phyloP scores from a whole-genome alignment of 2,113 vertebrate species.

The Erythrolamprus reginae region DNA sequence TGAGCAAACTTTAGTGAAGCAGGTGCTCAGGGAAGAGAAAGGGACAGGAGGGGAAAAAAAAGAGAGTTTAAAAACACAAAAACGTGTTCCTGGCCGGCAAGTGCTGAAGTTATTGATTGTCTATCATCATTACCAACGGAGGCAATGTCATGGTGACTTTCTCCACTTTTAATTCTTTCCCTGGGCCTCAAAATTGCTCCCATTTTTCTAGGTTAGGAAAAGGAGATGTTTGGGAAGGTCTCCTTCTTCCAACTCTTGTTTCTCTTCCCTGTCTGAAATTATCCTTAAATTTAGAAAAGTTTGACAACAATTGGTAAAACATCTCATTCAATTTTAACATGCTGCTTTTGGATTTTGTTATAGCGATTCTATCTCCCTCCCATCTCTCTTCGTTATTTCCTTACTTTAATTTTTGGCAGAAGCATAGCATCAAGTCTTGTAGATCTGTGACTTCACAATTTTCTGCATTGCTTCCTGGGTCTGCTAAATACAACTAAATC shows the following conservation, averaged over 20 bases:
- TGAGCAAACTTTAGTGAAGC: conserved; percentile 60
- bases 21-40: conserved; percentile 52
- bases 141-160: conserved; percentile 19
- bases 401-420: fast-evolving
- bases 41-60: neutral
- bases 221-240: neutral
- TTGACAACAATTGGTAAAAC: neutral
- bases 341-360: conserved; percentile 16
- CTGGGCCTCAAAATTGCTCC: conserved; percentile 24
- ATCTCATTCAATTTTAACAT: neutral
- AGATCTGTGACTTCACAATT: neutral
- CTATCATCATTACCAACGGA: conserved; percentile 46
- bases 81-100: conserved; percentile 29
- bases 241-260: neutral
- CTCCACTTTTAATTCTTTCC: neutral
- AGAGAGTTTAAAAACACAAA: neutral
- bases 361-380: neutral
- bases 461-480: neutral
- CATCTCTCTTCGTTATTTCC: neutral
- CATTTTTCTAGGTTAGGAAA: conserved; percentile 50
- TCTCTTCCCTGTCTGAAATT: neutral
- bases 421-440: neutral
- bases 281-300: neutral
- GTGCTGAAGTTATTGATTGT: conserved; percentile 35
- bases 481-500: neutral